Percentiles rank a stretch among this genome's conserved stretches.
These are phyloP conservation scores for Araneus ventricosus DNA, from an alignment of 1,140 invertebrate genomes.

Conservation along the genomic window DNA sequence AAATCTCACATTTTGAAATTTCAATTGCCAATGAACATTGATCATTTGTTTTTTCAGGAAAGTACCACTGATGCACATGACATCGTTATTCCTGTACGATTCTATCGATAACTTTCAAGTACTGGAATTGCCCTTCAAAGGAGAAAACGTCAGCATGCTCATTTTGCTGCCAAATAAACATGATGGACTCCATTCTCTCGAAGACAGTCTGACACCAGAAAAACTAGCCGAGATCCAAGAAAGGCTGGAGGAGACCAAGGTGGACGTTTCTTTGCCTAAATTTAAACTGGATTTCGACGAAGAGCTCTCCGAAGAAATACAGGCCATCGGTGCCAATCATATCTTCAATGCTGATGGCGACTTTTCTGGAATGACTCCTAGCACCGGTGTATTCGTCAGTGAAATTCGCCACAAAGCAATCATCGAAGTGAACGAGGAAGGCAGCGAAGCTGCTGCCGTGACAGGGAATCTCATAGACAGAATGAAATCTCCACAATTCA, in stretches of 20 bases:
- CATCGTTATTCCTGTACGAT: neutral
- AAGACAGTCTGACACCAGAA: neutral
- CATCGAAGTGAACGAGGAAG: constrained; percentile 19
- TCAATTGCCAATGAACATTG: no score
- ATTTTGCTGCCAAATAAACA: neutral
- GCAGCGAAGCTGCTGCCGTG: constrained; percentile 14
- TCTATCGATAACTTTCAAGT: neutral
- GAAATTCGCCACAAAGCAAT: constrained; percentile 16
- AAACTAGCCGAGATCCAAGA: neutral
- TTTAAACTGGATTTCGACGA: constrained; percentile 85
- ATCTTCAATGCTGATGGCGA: neutral
- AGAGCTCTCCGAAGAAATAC: neutral
- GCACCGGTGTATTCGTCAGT: neutral
- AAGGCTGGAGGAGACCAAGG: constrained; percentile 77
- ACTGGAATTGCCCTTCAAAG: constrained; percentile 26
- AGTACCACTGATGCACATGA: neutral
- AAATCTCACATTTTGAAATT: no score
- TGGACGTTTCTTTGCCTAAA: constrained; percentile 86
- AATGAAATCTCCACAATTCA: constrained; percentile 80
- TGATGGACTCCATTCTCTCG: neutral
- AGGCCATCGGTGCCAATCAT: neutral
- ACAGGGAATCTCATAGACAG: constrained; percentile 77
- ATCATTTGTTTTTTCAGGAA: neutral
- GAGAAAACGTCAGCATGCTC: constrained; percentile 5
- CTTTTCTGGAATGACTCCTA: neutral